Base-by-base conservation (phyloP, 2,113 vertebrate genomes). In the Poecile atricapillus region DNA sequence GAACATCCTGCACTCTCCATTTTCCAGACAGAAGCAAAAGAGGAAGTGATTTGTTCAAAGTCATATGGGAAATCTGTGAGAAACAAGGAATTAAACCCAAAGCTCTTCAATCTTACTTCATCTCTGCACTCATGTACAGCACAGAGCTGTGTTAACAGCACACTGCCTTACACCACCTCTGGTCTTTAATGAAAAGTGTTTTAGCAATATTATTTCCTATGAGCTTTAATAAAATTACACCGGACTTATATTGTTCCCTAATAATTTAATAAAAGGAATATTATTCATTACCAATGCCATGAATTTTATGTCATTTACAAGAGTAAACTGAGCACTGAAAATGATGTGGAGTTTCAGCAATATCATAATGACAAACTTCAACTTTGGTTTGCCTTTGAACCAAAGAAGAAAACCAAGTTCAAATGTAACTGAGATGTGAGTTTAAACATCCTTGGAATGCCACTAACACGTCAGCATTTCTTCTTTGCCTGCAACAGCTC, bases 371-470 rank as follows among this genome's bases (percentile, higher is more conserved):
- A 44, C 71, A 93, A 83, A 49, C 22, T 80, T 86, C 91, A 90
- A 10, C 79, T 93, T 89, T 43, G 58, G 85, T 91, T 80, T 75
- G 76, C 59, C 52, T 93, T 95, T 90, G 64, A 92, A 93, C 44
- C 60, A 71, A 93, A 95, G 62, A 78, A 53, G 24, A 75, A 94
- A 90, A 49, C 18, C 65, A 78, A 90, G 95, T 94, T 86, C 83
- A 93, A 84, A 78, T 46, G 44, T 79, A 92, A 84, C 33, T 64
- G 60, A 83, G 71, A 75, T 43, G 86, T 9, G 56, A 92, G 43
- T 71, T 93, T 68, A 90, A 96, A 89, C 85, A 94, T 68, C 80
- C 83, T 84, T 73, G 88, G 85, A 89, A 96, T 20, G 5, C 49
- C 78, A 83, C 46, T 79, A 95, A 60, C 59, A 52, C 76, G 84